A percentile compares a stretch with the other conserved stretches of the same genome.
Conservation (phyloP, 2,888 invertebrate genomes). For the Lycaena phlaeas region DNA sequence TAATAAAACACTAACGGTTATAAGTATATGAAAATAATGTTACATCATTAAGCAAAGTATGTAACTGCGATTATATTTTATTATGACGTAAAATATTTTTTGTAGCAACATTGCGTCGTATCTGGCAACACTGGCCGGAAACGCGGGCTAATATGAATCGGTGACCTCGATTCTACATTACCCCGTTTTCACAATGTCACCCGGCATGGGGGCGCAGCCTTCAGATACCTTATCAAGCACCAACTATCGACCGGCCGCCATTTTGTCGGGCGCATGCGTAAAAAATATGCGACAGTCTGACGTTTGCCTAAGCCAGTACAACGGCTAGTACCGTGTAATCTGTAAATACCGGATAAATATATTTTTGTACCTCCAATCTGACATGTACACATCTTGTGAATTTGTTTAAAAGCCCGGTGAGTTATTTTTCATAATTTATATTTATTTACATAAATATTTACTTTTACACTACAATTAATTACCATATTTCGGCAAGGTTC, state of each 20-base stretch:
- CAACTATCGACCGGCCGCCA: conserved; percentile 46
- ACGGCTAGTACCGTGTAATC: conserved; percentile 36
- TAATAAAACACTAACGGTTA: too few species aligned
- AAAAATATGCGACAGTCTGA: conserved; percentile 56
- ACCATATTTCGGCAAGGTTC: background rate
- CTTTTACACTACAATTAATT: background rate
- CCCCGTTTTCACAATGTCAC: conserved; percentile 53
- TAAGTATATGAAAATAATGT: background rate
- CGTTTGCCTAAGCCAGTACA: conserved; percentile 44
- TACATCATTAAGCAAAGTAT: background rate
- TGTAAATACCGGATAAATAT: conserved; percentile 52
- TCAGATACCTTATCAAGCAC: conserved; percentile 43
- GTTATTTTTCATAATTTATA: background rate
- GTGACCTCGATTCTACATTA: conserved; percentile 58
- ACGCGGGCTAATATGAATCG: conserved; percentile 49
- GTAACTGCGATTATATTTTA: background rate
- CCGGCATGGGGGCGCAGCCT: conserved; percentile 53
- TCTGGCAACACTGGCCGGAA: conserved; percentile 34
- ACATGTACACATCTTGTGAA: conserved; percentile 9
- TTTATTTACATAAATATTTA: background rate
- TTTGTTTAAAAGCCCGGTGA: conserved; percentile 6
- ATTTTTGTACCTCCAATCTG: conserved; percentile 8
- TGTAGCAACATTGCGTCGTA: conserved; percentile 23
- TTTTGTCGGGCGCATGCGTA: conserved; percentile 42
- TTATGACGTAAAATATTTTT: conserved; percentile 11